These are phyloP conservation scores for Phataginus tricuspis DNA, from an alignment of 2,797 vertebrate genomes.

Conservation along the genomic window DNA sequence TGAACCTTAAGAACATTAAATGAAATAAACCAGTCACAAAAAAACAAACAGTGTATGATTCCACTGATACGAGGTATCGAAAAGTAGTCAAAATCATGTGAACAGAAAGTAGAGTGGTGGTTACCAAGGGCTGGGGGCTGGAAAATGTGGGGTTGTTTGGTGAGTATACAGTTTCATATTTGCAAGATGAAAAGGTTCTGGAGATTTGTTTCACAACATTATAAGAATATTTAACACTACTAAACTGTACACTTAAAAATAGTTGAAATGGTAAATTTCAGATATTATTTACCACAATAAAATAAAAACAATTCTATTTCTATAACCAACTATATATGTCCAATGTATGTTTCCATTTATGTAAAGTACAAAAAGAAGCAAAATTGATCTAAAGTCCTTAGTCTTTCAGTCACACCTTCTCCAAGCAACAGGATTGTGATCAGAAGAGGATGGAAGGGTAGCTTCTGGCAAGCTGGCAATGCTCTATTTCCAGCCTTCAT, in stretches of 20 bases:
- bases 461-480: neutral
- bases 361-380: neutral
- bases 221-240: neutral
- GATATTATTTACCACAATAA: neutral
- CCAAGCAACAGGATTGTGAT: neutral
- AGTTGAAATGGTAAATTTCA: neutral
- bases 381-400: neutral
- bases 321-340: neutral
- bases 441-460: neutral
- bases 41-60: neutral
- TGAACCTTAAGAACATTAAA: neutral
- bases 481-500: neutral
- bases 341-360: neutral
- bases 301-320: neutral
- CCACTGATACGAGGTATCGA: neutral
- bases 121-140: neutral
- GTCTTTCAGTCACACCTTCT: neutral
- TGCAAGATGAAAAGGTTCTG: neutral
- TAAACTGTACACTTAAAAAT: no score
- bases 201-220: neutral
- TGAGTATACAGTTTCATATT: neutral
- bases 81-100: neutral
- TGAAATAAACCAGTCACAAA: neutral
- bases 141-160: neutral
- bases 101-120: neutral